Evolutionary conservation across 2,797 vertebrate genomes (phyloP).

Genomic region (Trematomus bernacchii): DNA sequence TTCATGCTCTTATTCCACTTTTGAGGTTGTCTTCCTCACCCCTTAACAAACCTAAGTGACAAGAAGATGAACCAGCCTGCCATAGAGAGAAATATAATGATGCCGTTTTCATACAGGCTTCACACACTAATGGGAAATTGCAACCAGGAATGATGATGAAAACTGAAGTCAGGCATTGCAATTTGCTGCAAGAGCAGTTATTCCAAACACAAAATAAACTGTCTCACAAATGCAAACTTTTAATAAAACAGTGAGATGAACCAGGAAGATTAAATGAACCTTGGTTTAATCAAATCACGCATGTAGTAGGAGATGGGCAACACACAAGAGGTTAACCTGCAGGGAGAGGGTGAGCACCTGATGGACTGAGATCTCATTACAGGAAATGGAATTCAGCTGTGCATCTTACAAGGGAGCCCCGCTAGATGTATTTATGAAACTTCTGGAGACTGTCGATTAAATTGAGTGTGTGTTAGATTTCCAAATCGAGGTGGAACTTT

Average conservation of each 20-base stretch:
- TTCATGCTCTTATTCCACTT: neutral
- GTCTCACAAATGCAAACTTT: neutral
- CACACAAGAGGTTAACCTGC: neutral
- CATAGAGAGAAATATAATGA: neutral
- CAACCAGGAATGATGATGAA: neutral
- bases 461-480: neutral
- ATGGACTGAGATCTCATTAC: constrained; percentile 20
- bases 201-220: neutral
- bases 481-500: neutral
- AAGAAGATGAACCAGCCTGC: neutral
- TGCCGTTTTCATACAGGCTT: neutral
- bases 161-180: neutral
- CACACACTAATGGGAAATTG: neutral
- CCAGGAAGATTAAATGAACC: no score
- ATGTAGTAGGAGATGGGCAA: neutral
- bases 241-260: neutral
- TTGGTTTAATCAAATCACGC: no score
- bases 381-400: constrained; percentile 11
- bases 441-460: neutral
- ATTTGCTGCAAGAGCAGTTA: neutral
- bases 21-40: neutral
- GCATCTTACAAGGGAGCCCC: neutral
- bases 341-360: neutral
- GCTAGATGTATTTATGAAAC: neutral
- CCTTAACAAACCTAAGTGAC: neutral